These are phyloP conservation scores for Prietella phreatophila DNA, from an alignment of 2,113 vertebrate species.

Conservation along the genomic window DNA sequence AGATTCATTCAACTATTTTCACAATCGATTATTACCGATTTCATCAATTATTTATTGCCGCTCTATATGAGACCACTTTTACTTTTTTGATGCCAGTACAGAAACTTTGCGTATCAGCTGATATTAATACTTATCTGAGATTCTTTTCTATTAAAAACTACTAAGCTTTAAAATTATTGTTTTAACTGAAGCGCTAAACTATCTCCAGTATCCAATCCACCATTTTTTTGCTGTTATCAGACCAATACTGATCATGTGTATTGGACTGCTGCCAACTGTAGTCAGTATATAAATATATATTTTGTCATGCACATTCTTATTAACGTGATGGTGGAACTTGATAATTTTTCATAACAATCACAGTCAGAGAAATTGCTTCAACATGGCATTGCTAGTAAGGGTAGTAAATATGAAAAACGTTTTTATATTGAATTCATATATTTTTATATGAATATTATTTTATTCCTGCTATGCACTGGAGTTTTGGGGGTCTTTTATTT, in stretches of 20 bases:
- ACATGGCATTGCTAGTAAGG: neutral
- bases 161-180: neutral
- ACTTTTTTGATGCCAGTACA: too few relatives aligned
- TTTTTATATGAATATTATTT: too few relatives aligned
- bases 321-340: neutral
- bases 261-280: neutral
- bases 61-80: too few relatives aligned
- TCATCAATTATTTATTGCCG: too few relatives aligned
- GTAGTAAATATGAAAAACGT: neutral
- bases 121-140: neutral
- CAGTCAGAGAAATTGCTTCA: neutral
- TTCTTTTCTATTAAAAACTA: neutral
- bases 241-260: neutral
- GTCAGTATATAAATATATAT: neutral
- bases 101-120: neutral
- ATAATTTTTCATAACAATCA: neutral
- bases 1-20: too few relatives aligned
- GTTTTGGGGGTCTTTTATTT: neutral
- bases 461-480: too few relatives aligned
- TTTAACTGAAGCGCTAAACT: neutral
- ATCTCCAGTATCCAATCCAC: neutral
- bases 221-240: neutral
- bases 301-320: neutral
- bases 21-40: too few relatives aligned
- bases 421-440: neutral